phyloP scores from a whole-genome alignment of 2,888 invertebrate species.

The Tetrapedia diversipes region DNA sequence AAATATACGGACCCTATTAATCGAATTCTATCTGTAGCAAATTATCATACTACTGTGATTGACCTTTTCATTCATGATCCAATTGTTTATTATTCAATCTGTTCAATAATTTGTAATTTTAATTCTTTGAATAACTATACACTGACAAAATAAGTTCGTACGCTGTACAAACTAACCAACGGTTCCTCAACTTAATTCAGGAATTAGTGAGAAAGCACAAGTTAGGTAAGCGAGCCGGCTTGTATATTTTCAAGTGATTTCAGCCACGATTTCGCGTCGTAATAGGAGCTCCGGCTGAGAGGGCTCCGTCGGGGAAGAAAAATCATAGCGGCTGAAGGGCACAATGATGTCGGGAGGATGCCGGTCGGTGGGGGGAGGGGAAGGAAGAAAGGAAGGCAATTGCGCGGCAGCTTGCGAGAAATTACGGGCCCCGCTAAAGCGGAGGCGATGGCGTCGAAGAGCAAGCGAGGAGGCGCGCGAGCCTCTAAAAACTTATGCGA shows the following conservation, averaged over 20 bases:
- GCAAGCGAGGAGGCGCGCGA: conserved; percentile 32
- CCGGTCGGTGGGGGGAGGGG: conserved; percentile 11
- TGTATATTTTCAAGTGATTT: background rate
- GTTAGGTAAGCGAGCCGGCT: too few species aligned
- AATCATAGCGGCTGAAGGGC: background rate
- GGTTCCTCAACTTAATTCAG: too few species aligned
- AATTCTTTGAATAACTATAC: too few species aligned
- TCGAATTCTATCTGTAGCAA: too few species aligned
- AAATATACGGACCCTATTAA: too few species aligned
- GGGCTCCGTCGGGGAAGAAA: background rate
- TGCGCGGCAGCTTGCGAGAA: conserved; percentile 64
- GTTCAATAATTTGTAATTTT: too few species aligned
- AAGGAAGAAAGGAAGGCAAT: conserved; percentile 50
- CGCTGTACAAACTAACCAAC: too few species aligned
- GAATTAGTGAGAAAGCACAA: too few species aligned
- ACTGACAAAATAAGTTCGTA: too few species aligned
- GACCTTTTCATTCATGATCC: too few species aligned
- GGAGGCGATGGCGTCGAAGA: conserved; percentile 32
- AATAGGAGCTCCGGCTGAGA: background rate
- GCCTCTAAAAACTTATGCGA: conserved; percentile 74
- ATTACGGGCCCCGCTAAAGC: conserved; percentile 59
- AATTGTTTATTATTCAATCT: too few species aligned
- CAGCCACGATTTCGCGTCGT: background rate
- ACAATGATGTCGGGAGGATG: background rate
- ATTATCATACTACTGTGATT: too few species aligned